These are phyloP conservation scores for Drosophila equinoxialis DNA, from an alignment of 1,140 invertebrate species.

Conservation along the genomic window DNA sequence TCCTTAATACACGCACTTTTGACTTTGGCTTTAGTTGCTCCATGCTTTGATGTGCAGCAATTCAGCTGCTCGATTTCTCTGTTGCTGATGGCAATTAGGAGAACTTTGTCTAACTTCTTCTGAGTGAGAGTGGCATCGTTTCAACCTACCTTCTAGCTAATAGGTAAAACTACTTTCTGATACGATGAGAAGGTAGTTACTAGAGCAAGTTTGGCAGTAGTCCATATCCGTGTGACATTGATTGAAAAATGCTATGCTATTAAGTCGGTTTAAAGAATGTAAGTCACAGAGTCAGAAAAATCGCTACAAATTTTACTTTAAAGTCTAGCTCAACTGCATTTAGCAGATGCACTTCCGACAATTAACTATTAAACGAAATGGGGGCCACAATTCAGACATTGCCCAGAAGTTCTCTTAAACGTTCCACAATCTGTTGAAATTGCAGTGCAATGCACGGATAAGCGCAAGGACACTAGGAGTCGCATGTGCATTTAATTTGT, in stretches of 20 bases:
- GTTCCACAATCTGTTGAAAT: constrained; percentile 45
- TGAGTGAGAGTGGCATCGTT: not conserved
- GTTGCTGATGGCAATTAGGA: constrained; percentile 43
- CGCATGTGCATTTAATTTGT: constrained; percentile 52
- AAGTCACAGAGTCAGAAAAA: not conserved
- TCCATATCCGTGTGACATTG: not conserved
- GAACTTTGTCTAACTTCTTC: constrained; percentile 23
- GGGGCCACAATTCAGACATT: constrained; percentile 3
- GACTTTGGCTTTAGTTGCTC: constrained; percentile 15
- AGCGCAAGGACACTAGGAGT: constrained; percentile 15
- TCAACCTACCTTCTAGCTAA: not conserved
- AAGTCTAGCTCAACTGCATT: not conserved
- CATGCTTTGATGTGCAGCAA: constrained; percentile 34
- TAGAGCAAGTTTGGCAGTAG: not conserved
- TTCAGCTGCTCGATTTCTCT: constrained; percentile 36
- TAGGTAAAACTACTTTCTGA: not conserved
- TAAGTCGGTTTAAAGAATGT: no score
- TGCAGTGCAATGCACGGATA: constrained; percentile 29
- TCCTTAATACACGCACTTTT: constrained; percentile 19
- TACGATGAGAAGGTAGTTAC: not conserved
- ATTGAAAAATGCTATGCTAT: not conserved
- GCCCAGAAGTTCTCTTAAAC: constrained; percentile 26
- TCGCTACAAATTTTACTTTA: not conserved
- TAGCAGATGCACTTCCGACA: not conserved
- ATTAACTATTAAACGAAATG: constrained; percentile 16